A percentile compares a stretch with the other conserved stretches of the same genome.
phyloP scores from a whole-genome alignment of 2,888 invertebrate species.

The Rotaria socialis region DNA sequence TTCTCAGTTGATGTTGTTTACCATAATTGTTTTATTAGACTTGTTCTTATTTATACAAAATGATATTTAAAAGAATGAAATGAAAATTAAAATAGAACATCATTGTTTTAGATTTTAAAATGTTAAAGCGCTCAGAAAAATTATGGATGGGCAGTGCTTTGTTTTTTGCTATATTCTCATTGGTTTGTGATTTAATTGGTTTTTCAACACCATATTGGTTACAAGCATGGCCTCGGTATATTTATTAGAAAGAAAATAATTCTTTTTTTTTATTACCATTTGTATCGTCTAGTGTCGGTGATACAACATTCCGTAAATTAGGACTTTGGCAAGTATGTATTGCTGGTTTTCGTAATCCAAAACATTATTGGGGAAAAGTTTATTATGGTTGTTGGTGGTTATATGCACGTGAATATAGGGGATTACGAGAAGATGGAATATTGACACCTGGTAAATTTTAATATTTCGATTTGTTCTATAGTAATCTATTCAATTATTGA shows the following conservation, averaged over 20 bases:
- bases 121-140: conserved; percentile 41
- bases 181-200: conserved; percentile 40
- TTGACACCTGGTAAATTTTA: conserved; percentile 36
- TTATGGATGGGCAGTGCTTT: conserved; percentile 44
- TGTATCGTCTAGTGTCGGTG: conserved; percentile 28
- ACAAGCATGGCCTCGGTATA: conserved; percentile 42
- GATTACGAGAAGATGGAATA: conserved; percentile 39
- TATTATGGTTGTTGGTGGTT: conserved; percentile 47
- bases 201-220: conserved; percentile 46
- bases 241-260: too few relatives aligned
- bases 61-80: background rate
- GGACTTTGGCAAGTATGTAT: conserved; percentile 47
- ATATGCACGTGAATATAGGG: conserved; percentile 44
- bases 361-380: conserved; percentile 46
- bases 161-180: conserved; percentile 38
- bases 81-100: background rate
- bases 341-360: conserved; percentile 46
- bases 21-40: background rate
- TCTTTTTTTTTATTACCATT: background rate
- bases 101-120: background rate
- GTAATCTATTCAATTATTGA: background rate
- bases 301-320: conserved; percentile 45
- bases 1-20: background rate
- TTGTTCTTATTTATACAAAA: background rate
- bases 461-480: background rate